phyloP scores from a whole-genome alignment of 2,888 invertebrate species.

The Pharmacophagus antenor region DNA sequence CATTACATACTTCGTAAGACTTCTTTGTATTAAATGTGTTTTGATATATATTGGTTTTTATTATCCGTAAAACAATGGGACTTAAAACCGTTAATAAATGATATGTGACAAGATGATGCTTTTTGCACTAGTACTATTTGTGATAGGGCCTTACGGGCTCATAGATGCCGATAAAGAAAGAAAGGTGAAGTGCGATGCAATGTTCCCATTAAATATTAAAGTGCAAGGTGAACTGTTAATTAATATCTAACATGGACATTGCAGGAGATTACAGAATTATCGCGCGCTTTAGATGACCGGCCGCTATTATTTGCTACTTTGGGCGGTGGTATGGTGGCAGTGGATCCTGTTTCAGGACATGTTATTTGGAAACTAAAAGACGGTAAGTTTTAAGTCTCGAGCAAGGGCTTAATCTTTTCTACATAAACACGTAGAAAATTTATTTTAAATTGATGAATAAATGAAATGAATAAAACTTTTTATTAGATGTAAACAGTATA shows the following conservation, averaged over 20 bases:
- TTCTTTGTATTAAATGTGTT: slow-evolving; percentile 27
- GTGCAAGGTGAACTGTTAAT: slow-evolving; percentile 35
- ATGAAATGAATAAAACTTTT: no score
- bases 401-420: not conserved
- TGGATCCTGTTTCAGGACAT: slow-evolving; percentile 91
- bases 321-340: slow-evolving; percentile 95
- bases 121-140: slow-evolving; percentile 53
- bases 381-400: slow-evolving; percentile 73
- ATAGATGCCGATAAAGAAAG: slow-evolving; percentile 57
- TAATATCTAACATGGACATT: slow-evolving; percentile 43
- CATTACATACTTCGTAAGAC: slow-evolving; percentile 11
- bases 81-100: slow-evolving; percentile 22
- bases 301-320: slow-evolving; percentile 94
- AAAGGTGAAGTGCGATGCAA: slow-evolving; percentile 58
- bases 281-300: slow-evolving; percentile 84
- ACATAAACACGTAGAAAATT: not conserved
- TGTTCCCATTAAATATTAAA: slow-evolving; percentile 34
- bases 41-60: not conserved
- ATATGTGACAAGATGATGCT: slow-evolving; percentile 50
- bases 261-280: slow-evolving; percentile 83
- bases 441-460: no score
- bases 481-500: not conserved
- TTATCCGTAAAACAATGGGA: slow-evolving; percentile 21
- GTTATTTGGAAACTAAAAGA: slow-evolving; percentile 95
- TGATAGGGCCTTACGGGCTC: slow-evolving; percentile 56